Conservation (phyloP, 2,888 invertebrate species). For the Cosmorhoe ocellata region DNA sequence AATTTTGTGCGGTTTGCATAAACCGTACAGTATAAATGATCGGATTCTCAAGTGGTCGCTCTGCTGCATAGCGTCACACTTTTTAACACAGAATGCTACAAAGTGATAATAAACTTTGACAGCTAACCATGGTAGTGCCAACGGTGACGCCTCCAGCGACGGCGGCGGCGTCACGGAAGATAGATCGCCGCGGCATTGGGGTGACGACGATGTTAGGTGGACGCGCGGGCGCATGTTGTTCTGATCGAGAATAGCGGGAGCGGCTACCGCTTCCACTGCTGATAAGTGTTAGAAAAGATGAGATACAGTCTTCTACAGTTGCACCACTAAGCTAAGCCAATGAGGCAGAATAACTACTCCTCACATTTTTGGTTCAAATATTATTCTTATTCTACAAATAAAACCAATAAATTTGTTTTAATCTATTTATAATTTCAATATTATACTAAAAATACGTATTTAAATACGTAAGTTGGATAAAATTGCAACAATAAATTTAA, state of each 20-base stretch:
- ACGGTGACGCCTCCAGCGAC: slow-evolving; percentile 99
- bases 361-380: no score
- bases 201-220: slow-evolving; percentile 60
- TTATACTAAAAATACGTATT: slow-evolving; percentile 58
- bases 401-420: slow-evolving; percentile 34
- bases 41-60: no score
- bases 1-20: no score
- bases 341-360: no score
- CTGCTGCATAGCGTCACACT: no score
- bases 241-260: slow-evolving; percentile 50
- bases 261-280: slow-evolving; percentile 33
- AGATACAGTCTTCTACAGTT: no score
- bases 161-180: slow-evolving; percentile 98
- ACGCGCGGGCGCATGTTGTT: slow-evolving; percentile 58
- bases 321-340: no score
- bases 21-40: no score
- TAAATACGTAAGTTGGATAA: slow-evolving; percentile 42
- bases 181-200: slow-evolving; percentile 87
- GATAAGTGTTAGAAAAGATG: not conserved
- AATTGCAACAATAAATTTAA: slow-evolving; percentile 47
- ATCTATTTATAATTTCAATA: slow-evolving; percentile 49
- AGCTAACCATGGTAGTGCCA: slow-evolving; percentile 93
- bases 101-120: no score
- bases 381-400: not conserved
- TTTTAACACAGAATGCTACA: no score